Evolutionary conservation across 1,140 invertebrate genomes (phyloP).

Genomic region (Tetramorium alpestre): DNA sequence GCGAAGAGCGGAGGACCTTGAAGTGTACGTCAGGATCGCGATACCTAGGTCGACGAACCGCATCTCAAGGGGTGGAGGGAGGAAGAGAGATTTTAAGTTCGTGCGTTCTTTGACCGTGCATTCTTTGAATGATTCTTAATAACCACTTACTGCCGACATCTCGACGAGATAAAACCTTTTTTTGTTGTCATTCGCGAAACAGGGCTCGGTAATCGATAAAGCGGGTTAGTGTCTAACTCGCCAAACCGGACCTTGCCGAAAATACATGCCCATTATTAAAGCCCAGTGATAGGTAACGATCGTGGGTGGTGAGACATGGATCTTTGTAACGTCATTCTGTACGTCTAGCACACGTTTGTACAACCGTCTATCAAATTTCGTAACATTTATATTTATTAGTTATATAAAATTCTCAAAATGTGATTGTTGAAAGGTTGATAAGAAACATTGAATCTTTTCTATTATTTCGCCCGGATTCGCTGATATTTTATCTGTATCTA

Average conservation of each 20-base stretch:
- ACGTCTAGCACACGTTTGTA: not conserved
- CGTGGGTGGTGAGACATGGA: not conserved
- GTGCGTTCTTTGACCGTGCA: slow-evolving; percentile 46
- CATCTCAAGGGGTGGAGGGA: slow-evolving; percentile 55
- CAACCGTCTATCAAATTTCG: not conserved
- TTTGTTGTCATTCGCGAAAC: slow-evolving; percentile 64
- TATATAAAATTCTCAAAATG: not conserved
- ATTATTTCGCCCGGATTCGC: too few species aligned
- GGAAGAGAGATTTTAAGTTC: slow-evolving; percentile 53
- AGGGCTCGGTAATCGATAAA: slow-evolving; percentile 74
- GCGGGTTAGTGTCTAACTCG: slow-evolving; percentile 65
- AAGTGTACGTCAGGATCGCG: slow-evolving; percentile 58
- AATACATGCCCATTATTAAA: slow-evolving; percentile 65
- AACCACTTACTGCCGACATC: slow-evolving; percentile 55
- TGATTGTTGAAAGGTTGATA: not conserved
- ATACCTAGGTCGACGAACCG: slow-evolving; percentile 65
- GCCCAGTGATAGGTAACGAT: not conserved
- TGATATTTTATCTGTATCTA: too few species aligned
- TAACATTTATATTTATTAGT: not conserved
- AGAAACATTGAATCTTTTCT: not conserved
- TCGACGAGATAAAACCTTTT: slow-evolving; percentile 17
- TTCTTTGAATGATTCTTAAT: slow-evolving; percentile 51
- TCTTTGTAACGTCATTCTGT: not conserved
- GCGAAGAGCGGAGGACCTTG: slow-evolving; percentile 47
- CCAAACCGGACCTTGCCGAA: slow-evolving; percentile 80